These are phyloP conservation scores for Garrulus glandarius DNA, from an alignment of 2,797 vertebrate genomes.

Conservation along the genomic window DNA sequence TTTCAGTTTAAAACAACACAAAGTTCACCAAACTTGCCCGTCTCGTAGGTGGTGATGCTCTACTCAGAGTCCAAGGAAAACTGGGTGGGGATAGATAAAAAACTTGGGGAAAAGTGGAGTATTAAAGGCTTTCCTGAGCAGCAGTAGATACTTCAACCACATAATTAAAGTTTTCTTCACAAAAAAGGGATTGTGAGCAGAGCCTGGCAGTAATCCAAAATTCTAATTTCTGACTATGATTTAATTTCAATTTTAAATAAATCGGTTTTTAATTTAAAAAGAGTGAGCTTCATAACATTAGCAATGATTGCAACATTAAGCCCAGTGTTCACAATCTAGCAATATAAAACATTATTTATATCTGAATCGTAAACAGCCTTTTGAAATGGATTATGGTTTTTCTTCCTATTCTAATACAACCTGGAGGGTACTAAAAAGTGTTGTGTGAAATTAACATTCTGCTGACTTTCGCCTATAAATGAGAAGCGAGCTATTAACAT, in stretches of 20 bases:
- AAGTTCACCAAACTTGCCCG: constrained; percentile 1
- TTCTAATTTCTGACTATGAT: constrained; percentile 99
- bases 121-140: constrained; percentile 61
- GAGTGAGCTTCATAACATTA: constrained; percentile 90
- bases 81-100: neutral
- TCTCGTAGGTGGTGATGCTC: neutral
- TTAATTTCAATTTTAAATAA: constrained; percentile 98
- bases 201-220: constrained; percentile 90
- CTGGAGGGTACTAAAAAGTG: constrained; percentile 93
- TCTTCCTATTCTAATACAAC: constrained; percentile 87
- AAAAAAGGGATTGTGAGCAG: constrained; percentile 84
- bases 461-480: constrained; percentile 89
- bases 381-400: constrained; percentile 89
- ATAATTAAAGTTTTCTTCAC: constrained; percentile 89
- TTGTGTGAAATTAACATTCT: constrained; percentile 93
- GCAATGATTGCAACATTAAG: constrained; percentile 86
- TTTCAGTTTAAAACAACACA: neutral
- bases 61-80: neutral
- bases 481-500: constrained; percentile 96
- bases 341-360: constrained; percentile 90
- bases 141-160: constrained; percentile 73
- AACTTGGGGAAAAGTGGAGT: constrained; percentile 59
- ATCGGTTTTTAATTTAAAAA: constrained; percentile 99
- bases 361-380: constrained; percentile 90
- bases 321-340: constrained; percentile 85